Evolutionary conservation across 2,113 vertebrate genomes (phyloP), one percentile per base, ranked within the genome.

Genomic region (Lasiurus borealis): DNA sequence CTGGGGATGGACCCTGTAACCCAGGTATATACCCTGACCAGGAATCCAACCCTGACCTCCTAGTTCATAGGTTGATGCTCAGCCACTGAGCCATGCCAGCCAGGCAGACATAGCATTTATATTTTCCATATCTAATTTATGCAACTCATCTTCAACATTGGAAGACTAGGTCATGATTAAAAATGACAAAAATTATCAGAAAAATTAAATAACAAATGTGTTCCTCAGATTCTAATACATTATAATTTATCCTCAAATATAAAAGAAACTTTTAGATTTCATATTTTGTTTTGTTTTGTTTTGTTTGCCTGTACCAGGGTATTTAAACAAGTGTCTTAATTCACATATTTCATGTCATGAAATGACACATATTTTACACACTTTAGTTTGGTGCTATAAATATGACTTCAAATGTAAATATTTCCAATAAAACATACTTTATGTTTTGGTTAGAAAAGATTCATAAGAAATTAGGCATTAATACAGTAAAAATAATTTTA

Each of bases 341-440:
- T 75, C 15, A 62, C 10, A 29, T 57, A 82, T 29, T 62, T 82
- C 36, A 62, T 81, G 54, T 44, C 9, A 82, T 64, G 25, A 82
- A 64, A 44, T 82, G 15, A 82, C 57, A 75, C 0, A 6, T 62
- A 50, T 34, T 11, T 81, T 85, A 92, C 6, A 44, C 48, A 83
- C 7, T 27, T 82, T 88, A 76, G 68, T 2, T 48, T 40, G 3
- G 9, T 52, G 10, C 1, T 88, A 6, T 48, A 85, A 34, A 11
- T 62, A 73, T 83, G 3, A 52, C 2, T 75, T 78, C 16, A 34
- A 66, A 71, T 84, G 5, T 2, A 52, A 46, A 40, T 72, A 75
- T 92, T 85, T 90, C 5, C 23, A 78, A 21, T 71, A 77, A 90
- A 90, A 90, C 29, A 59, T 27, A 78, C 44, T 93, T 77, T 27